These are phyloP conservation scores for Festucalex cinctus DNA, from an alignment of 2,113 vertebrate genomes.

Conservation along the genomic window DNA sequence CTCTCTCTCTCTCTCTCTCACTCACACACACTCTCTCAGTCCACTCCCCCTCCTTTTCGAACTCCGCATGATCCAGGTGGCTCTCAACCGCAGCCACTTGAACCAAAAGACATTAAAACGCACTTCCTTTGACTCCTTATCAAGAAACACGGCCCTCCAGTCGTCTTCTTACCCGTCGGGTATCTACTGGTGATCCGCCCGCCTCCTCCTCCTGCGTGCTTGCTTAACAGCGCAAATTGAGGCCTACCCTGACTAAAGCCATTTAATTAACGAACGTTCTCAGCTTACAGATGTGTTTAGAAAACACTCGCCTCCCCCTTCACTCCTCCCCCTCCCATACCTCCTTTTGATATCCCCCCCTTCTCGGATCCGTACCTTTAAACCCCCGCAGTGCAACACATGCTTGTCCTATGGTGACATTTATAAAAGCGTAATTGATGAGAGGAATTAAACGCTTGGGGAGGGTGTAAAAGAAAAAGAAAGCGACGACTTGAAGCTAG, in stretches of 20 bases:
- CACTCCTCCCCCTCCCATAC: slow-evolving; percentile 43
- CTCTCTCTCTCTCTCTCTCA: background rate
- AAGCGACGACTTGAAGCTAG: slow-evolving; percentile 22
- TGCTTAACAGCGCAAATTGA: slow-evolving; percentile 67
- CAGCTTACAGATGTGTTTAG: slow-evolving; percentile 72
- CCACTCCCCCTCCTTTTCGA: slow-evolving; percentile 17
- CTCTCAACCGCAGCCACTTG: slow-evolving; percentile 30
- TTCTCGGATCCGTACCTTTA: slow-evolving; percentile 39
- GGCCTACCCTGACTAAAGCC: slow-evolving; percentile 74
- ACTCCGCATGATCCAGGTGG: slow-evolving; percentile 55
- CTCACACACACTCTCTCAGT: too few species aligned
- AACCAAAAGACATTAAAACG: slow-evolving; percentile 10
- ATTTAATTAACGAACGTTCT: slow-evolving; percentile 78
- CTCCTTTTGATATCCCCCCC: slow-evolving; percentile 31
- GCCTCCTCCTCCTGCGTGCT: slow-evolving; percentile 43
- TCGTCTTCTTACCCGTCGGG: slow-evolving; percentile 65
- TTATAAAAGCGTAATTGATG: slow-evolving; percentile 66
- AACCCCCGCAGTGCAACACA: slow-evolving; percentile 53
- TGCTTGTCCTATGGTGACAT: slow-evolving; percentile 48
- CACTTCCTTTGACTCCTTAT: slow-evolving; percentile 26
- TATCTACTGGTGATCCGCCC: slow-evolving; percentile 60
- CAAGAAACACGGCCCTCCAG: slow-evolving; percentile 70
- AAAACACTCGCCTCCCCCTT: slow-evolving; percentile 61
- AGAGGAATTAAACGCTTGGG: slow-evolving; percentile 43
- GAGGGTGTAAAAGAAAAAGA: slow-evolving; percentile 34